Percentiles rank a stretch among this genome's conserved stretches.
Conservation (phyloP, 2,113 vertebrate species). For the Eolophus roseicapilla region DNA sequence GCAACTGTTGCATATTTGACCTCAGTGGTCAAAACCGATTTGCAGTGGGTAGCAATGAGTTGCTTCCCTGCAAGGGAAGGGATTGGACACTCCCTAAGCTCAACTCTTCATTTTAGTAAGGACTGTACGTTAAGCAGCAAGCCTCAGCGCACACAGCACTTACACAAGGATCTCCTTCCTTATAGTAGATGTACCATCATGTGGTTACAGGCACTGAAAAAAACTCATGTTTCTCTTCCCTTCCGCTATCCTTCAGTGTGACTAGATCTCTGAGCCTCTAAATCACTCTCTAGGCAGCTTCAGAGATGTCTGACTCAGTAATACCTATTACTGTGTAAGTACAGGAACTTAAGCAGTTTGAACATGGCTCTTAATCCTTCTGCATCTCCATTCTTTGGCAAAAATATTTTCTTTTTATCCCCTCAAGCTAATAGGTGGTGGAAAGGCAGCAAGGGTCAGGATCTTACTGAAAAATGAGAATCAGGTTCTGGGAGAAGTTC, state of each 20-base stretch:
- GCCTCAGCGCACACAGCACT: background rate
- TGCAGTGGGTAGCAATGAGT: background rate
- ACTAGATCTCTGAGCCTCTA: background rate
- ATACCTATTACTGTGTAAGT: background rate
- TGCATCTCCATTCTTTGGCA: background rate
- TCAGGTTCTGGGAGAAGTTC: background rate
- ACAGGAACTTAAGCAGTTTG: background rate
- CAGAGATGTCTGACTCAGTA: background rate
- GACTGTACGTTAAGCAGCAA: background rate
- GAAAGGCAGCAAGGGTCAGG: background rate
- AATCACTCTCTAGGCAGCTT: background rate
- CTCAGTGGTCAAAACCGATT: background rate
- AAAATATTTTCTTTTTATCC: background rate
- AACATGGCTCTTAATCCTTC: background rate
- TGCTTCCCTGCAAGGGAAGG: background rate
- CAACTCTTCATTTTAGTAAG: background rate
- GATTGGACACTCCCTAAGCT: background rate
- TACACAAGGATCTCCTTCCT: background rate
- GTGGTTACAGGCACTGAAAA: background rate
- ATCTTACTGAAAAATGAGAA: background rate
- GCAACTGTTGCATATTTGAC: background rate
- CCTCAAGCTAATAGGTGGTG: background rate
- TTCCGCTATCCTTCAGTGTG: background rate
- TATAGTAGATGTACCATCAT: background rate
- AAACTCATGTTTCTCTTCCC: background rate